Evolutionary conservation across 2,113 vertebrate genomes (phyloP).

Genomic region (Rhinichthys klamathensis): DNA sequence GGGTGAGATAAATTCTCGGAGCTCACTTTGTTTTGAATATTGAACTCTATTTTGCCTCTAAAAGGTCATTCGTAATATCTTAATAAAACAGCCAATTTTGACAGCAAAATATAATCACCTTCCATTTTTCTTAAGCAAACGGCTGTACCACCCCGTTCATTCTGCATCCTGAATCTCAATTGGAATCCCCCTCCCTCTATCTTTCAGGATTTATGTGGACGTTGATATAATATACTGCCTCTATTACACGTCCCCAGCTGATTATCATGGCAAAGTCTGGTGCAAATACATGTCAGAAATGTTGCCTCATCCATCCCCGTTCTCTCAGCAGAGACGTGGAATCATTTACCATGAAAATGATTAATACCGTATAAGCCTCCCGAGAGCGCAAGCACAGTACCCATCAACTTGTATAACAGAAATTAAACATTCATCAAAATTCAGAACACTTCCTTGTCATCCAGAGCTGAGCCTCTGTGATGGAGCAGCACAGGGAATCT

Average conservation of each 20-base stretch:
- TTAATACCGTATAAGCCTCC: conserved; percentile 56
- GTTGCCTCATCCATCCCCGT: conserved; percentile 60
- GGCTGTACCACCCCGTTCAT: not conserved
- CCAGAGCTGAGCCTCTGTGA: conserved; percentile 20
- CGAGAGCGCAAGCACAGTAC: conserved; percentile 43
- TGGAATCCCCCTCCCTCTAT: not conserved
- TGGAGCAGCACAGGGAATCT: not conserved
- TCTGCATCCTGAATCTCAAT: conserved; percentile 45
- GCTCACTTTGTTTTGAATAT: conserved; percentile 35
- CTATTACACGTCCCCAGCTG: conserved; percentile 49
- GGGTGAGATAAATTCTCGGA: not conserved
- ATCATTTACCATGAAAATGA: conserved; percentile 63
- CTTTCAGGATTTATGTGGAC: conserved; percentile 45
- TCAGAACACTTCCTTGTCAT: conserved; percentile 34
- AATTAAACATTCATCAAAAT: conserved; percentile 63
- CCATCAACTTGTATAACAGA: conserved; percentile 57
- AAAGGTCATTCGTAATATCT: conserved; percentile 26
- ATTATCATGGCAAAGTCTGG: conserved; percentile 58
- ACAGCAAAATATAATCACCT: conserved; percentile 25
- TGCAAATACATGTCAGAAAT: conserved; percentile 68
- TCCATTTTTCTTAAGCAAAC: not conserved
- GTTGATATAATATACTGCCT: conserved; percentile 44
- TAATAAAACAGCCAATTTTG: conserved; percentile 26
- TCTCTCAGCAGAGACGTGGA: conserved; percentile 35
- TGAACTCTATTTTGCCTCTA: conserved; percentile 12